Percentiles rank a stretch among this genome's conserved stretches.
Evolutionary conservation across 2,888 invertebrate genomes (phyloP).

Genomic region (Acleris literana): DNA sequence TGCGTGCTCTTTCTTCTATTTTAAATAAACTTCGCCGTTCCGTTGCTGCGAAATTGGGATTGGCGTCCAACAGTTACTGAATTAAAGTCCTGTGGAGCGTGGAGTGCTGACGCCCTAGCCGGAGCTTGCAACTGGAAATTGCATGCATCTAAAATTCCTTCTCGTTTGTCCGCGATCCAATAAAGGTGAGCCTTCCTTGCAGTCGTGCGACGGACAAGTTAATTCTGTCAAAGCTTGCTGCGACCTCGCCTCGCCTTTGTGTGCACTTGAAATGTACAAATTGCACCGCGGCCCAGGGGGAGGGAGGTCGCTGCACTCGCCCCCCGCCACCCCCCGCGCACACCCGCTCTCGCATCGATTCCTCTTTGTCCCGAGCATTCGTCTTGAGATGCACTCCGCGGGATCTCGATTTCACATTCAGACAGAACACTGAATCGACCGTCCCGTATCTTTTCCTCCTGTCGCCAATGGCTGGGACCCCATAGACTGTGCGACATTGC

Average conservation of each 20-base stretch:
- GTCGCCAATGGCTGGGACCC: slow-evolving; percentile 38
- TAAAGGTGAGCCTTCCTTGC: slow-evolving; percentile 70
- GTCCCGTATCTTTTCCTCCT: slow-evolving; percentile 47
- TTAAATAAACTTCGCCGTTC: slow-evolving; percentile 11
- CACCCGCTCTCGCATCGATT: slow-evolving; percentile 76
- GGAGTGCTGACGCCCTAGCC: slow-evolving; percentile 26
- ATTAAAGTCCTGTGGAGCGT: slow-evolving; percentile 31
- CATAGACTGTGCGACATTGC: slow-evolving; percentile 40
- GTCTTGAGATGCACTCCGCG: slow-evolving; percentile 77
- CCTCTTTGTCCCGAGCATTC: slow-evolving; percentile 80
- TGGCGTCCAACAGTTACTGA: slow-evolving; percentile 31
- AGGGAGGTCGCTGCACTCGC: slow-evolving; percentile 74
- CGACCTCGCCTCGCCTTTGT: slow-evolving; percentile 81
- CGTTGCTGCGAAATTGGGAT: slow-evolving; percentile 20
- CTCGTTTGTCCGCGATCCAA: slow-evolving; percentile 64
- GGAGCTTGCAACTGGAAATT: slow-evolving; percentile 36
- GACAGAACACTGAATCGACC: slow-evolving; percentile 49
- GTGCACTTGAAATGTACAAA: slow-evolving; percentile 84
- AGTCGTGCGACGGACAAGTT: slow-evolving; percentile 77
- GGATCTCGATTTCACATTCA: slow-evolving; percentile 79
- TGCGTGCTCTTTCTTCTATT: slow-evolving; percentile 10
- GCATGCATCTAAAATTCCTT: slow-evolving; percentile 56
- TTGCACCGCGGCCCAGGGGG: slow-evolving; percentile 76
- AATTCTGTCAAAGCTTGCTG: slow-evolving; percentile 82
- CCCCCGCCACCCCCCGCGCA: slow-evolving; percentile 64